Evolutionary conservation across 2,888 invertebrate species (phyloP).

Genomic region (Eretmocerus hayati): DNA sequence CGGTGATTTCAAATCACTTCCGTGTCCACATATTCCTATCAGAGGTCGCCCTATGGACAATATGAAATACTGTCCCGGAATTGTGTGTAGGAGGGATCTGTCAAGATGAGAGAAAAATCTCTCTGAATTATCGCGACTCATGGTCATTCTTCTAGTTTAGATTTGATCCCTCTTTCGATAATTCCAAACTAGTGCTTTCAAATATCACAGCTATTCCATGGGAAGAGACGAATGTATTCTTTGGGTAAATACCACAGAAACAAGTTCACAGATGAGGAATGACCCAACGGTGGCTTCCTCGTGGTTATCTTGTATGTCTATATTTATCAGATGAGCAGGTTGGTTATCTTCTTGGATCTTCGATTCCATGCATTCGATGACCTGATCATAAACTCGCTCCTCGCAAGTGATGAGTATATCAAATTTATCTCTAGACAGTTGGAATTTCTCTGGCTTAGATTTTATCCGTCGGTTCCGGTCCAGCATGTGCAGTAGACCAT

Average conservation of each 20-base stretch:
- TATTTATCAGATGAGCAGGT: slow-evolving; percentile 93
- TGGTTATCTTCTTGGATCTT: slow-evolving; percentile 73
- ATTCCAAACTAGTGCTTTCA: too few species aligned
- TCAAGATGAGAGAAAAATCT: too few species aligned
- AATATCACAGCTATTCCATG: too few species aligned
- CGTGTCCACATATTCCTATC: too few species aligned
- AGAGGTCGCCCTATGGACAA: too few species aligned
- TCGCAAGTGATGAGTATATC: slow-evolving; percentile 96
- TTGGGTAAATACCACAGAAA: slow-evolving; percentile 80
- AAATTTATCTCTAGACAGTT: slow-evolving; percentile 79
- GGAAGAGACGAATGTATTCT: too few species aligned
- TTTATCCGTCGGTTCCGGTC: slow-evolving; percentile 96
- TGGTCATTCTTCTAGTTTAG: too few species aligned
- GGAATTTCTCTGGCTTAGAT: slow-evolving; percentile 88
- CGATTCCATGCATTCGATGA: slow-evolving; percentile 85
- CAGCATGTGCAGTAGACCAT: slow-evolving; percentile 95
- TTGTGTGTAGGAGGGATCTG: too few species aligned
- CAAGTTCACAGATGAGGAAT: slow-evolving; percentile 93
- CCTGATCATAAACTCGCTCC: slow-evolving; percentile 97
- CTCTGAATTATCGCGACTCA: too few species aligned
- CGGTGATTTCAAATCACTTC: too few species aligned
- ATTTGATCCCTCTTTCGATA: too few species aligned
- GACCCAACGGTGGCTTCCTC: slow-evolving; percentile 99
- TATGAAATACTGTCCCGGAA: too few species aligned
- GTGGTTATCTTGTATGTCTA: slow-evolving; percentile 98